Evolutionary conservation across 2,888 invertebrate species (phyloP), one percentile per base, ranked within the genome.

Genomic region (Aleiodes leptofemur): DNA sequence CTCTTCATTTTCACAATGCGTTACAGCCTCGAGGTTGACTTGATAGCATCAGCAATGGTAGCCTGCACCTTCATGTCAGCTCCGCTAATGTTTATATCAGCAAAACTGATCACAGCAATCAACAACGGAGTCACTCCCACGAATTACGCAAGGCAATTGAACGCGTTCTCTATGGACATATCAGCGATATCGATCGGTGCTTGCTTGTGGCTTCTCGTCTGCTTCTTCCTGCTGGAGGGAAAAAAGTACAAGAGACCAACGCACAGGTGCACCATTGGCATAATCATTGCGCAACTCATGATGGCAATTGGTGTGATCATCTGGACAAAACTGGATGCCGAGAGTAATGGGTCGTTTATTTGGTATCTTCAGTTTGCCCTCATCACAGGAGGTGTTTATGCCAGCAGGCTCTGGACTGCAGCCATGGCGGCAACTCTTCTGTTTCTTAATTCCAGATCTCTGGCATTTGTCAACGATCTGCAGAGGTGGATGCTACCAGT

Each of bases 1-100:
- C 96, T 97, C 0, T 98, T 98, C 88, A 97, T 98, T 3, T 97
- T 97, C 90, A 96, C 98, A 0, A 93, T 95, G 56, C 94, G 96
- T 79, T 98, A 97, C 87, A 93, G 94, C 80, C 90, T 97, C 71
- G 97, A 96, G 87, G 93, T 96, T 74, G 97, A 97, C 90, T 90
- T 97, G 95, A 94, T 98, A 89, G 97, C 98, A 0, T 96, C 95
- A 72, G 95, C 97, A 38, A 96, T 98, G 96, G 98, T 98, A 4
- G 95, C 96, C 1, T 97, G 97, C 83, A 98, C 98, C 0, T 97
- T 98, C 86, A 91, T 98, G 29, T 97, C 98, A 13, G 98, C 97
- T 0, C 98, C 98, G 0, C 91, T 98, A 82, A 98, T 98, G 96
- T 98, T 97, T 87, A 93, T 98, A 76, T 98, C 98, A 0, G 97